Conservation (phyloP, 2,113 vertebrate genomes). For the Onychostoma macrolepis region DNA sequence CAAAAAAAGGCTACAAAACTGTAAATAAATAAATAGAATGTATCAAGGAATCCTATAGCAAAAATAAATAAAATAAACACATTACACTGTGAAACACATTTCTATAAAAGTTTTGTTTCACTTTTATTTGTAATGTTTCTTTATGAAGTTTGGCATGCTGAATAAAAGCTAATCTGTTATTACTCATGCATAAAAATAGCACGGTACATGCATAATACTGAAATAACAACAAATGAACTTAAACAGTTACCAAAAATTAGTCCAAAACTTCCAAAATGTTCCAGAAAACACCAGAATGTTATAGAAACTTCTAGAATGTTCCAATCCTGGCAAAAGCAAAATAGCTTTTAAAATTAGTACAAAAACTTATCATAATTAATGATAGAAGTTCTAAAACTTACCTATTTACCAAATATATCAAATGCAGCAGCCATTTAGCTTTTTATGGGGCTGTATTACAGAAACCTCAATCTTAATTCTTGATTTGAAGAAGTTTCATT, state of each 20-base stretch:
- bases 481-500: not conserved
- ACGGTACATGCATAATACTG: too few species aligned
- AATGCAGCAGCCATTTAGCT: not conserved
- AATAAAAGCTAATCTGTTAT: too few species aligned
- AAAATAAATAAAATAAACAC: not conserved
- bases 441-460: not conserved
- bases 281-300: not conserved
- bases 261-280: not conserved
- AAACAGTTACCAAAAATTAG: too few species aligned
- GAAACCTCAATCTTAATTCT: not conserved
- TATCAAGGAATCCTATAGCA: not conserved
- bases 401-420: not conserved
- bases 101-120: not conserved
- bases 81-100: not conserved
- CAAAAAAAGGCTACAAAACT: not conserved
- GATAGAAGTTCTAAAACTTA: not conserved
- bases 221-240: too few species aligned
- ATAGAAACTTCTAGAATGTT: not conserved
- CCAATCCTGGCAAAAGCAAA: not conserved
- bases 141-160: not conserved
- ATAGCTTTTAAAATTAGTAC: not conserved
- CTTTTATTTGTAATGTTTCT: not conserved
- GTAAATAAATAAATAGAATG: not conserved
- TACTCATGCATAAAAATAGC: too few species aligned
- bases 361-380: not conserved